Base-by-base conservation (phyloP, 2,113 vertebrate genomes). In the Calidris pugnax region DNA sequence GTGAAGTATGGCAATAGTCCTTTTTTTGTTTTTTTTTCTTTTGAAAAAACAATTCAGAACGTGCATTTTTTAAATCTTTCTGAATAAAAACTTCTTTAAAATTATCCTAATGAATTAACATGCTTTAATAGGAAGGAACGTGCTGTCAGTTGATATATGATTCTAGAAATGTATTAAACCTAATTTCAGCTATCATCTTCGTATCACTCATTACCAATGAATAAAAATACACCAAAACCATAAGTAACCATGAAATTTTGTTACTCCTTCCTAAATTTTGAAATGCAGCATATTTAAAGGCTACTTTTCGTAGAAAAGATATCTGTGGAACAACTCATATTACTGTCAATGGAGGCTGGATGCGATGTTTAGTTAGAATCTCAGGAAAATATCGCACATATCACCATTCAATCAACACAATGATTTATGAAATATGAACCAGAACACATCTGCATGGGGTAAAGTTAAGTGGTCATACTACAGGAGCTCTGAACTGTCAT, bases 381-480 rank as follows among this genome's bases (percentile, higher is more conserved):
- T 96, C 92, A 97, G 93, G 92, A 97, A 98, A 97, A 98, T 93
- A 90, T 96, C 2, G 21, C 67, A 87, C 81, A 79, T 91, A 96
- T 97, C 96, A 96, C 82, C 90, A 95, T 85, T 97, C 93, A 96
- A 93, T 95, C 97, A 98, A 96, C 92, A 97, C 14, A 24, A 60
- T 87, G 92, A 95, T 94, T 97, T 97, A 96, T 96, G 97, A 98
- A 98, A 98, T 83, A 86, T 15, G 96, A 98, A 90, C 89, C 94
- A 96, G 93, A 98, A 95, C 94, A 93, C 85, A 97, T 97, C 91
- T 94, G 85, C 68, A 91, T 19, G 45, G 86, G 41, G 89, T 73
- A 90, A 81, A 96, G 66, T 85, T 86, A 90, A 97, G 66, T 92
- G 82, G 82, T 85, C 89, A 74, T 71, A 90, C 78, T 90, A 80